These are phyloP conservation scores for Archilochus colubris DNA, from an alignment of 2,113 vertebrate species.

Conservation along the genomic window DNA sequence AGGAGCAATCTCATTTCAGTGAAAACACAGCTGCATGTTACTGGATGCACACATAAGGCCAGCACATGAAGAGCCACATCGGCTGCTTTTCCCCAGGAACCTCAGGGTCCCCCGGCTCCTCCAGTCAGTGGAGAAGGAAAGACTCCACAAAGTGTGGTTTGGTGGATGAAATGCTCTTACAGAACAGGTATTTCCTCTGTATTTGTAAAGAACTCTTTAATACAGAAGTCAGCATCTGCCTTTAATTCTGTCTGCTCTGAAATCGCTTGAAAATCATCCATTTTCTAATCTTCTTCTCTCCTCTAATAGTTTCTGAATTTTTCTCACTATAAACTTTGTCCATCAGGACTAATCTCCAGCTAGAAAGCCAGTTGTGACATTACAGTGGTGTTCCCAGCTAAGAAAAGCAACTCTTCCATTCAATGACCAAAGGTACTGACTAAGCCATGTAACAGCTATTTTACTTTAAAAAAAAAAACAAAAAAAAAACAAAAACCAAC, in stretches of 20 bases:
- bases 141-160: background rate
- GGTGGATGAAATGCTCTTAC: background rate
- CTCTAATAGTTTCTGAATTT: background rate
- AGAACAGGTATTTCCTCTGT: background rate
- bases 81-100: background rate
- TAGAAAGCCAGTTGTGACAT: background rate
- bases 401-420: background rate
- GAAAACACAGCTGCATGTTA: background rate
- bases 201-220: background rate
- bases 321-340: background rate
- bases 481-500: too few relatives aligned
- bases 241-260: constrained; percentile 6
- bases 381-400: background rate
- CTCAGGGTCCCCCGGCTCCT: background rate
- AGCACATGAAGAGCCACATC: background rate
- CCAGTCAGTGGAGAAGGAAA: background rate
- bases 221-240: background rate
- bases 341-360: background rate
- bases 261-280: background rate
- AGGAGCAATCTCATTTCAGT: background rate
- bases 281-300: constrained; percentile 10
- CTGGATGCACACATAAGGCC: background rate
- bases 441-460: background rate
- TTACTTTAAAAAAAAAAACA: background rate
- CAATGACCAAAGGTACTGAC: background rate